Conservation (phyloP, 2,888 invertebrate genomes). For the Ormyrus pomaceus region DNA sequence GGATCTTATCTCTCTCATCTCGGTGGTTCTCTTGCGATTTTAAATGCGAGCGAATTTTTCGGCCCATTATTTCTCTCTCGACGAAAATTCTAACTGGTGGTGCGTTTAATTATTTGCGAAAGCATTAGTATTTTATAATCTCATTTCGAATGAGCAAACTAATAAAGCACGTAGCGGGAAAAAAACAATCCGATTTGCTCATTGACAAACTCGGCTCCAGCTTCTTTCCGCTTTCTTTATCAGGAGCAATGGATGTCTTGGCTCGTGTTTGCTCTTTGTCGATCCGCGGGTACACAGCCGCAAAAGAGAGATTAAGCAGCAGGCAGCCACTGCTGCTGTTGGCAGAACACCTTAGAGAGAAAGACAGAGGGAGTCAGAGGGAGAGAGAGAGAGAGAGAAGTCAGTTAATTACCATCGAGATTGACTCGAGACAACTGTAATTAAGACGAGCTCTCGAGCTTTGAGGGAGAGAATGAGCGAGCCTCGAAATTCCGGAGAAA, state of each 20-base stretch:
- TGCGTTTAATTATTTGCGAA: too few relatives aligned
- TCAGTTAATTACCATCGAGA: conserved; percentile 74
- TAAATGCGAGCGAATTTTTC: too few relatives aligned
- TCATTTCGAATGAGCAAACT: not conserved
- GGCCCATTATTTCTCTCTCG: too few relatives aligned
- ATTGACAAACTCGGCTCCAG: not conserved
- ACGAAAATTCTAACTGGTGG: too few relatives aligned
- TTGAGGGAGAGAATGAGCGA: conserved; percentile 59
- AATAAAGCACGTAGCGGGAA: conserved; percentile 1
- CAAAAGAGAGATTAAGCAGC: not conserved
- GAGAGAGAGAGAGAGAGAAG: conserved; percentile 12
- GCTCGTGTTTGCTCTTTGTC: conserved; percentile 22
- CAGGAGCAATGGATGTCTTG: conserved; percentile 1
- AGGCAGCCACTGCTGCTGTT: not conserved
- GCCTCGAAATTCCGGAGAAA: conserved; percentile 8
- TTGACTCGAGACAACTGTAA: conserved; percentile 75
- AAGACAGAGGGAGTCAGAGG: not conserved
- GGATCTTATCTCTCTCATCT: too few relatives aligned
- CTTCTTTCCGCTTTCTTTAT: conserved; percentile 15
- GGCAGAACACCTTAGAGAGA: not conserved
- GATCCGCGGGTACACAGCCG: not conserved
- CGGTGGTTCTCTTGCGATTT: too few relatives aligned
- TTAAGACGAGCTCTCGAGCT: conserved; percentile 71
- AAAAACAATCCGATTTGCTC: not conserved
- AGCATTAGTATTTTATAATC: not conserved